phyloP scores from a whole-genome alignment of 2,113 vertebrate genomes.

The Panthera uncia region DNA sequence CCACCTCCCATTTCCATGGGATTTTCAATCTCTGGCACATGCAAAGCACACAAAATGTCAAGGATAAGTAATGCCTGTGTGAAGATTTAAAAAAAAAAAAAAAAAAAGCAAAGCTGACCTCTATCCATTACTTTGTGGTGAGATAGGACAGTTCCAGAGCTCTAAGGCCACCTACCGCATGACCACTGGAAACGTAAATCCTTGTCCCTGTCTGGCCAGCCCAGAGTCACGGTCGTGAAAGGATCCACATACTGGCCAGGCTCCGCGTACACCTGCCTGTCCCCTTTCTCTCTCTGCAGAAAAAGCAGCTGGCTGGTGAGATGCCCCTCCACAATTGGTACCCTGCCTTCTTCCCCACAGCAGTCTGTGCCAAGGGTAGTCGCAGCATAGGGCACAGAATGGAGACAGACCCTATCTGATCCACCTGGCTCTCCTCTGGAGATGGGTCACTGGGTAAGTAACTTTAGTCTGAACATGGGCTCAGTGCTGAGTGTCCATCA shows the following conservation, averaged over 20 bases:
- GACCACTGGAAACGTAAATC: constrained; percentile 81
- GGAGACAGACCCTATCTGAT: neutral
- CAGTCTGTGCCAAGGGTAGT: neutral
- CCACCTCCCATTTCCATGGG: neutral
- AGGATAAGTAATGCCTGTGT: neutral
- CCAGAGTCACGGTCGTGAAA: constrained; percentile 78
- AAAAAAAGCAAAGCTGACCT: neutral
- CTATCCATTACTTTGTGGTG: neutral
- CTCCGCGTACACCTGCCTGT: constrained; percentile 68
- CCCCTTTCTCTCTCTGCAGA: constrained; percentile 66
- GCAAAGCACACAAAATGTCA: neutral
- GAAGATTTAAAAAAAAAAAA: neutral
- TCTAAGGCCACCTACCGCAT: constrained; percentile 80
- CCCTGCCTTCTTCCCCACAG: neutral
- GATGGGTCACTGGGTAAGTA: neutral
- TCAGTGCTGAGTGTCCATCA: neutral
- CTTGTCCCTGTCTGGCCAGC: constrained; percentile 75
- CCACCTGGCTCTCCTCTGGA: neutral
- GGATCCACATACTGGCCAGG: constrained; percentile 77
- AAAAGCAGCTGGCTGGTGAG: neutral
- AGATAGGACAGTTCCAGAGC: neutral
- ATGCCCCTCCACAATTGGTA: fast-evolving
- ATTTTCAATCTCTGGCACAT: neutral
- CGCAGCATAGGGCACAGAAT: neutral
- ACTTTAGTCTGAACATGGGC: neutral